phyloP scores from a whole-genome alignment of 2,888 invertebrate genomes.

The Netelia inedita region DNA sequence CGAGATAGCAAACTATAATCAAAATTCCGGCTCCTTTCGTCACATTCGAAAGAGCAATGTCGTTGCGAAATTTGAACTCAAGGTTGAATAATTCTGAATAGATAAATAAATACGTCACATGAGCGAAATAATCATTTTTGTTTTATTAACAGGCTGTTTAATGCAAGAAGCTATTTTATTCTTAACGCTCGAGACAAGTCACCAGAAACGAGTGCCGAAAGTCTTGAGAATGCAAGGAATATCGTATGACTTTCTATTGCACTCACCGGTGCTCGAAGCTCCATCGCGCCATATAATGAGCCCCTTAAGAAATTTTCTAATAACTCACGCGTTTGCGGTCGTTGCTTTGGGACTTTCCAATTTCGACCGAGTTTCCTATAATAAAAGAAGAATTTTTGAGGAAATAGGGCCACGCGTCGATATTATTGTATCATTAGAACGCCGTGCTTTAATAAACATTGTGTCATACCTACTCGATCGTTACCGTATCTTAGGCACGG shows the following conservation, averaged over 20 bases:
- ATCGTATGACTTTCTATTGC: slow-evolving; percentile 52
- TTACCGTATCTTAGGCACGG: no score
- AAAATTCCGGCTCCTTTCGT: no score
- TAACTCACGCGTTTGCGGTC: background rate
- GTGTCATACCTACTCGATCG: no score
- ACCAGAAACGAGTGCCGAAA: slow-evolving; percentile 8
- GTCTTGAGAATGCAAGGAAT: slow-evolving; percentile 26
- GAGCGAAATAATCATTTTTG: no score
- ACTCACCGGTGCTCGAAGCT: slow-evolving; percentile 23
- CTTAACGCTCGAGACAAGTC: background rate
- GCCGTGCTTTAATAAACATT: background rate
- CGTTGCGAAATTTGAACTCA: no score
- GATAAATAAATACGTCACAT: no score
- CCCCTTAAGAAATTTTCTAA: slow-evolving; percentile 25
- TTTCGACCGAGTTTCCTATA: background rate
- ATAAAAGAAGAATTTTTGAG: background rate
- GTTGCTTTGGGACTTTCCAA: background rate
- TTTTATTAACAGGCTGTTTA: no score
- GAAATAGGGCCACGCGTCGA: background rate
- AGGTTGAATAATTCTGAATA: no score
- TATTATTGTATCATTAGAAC: background rate
- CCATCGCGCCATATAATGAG: slow-evolving; percentile 28
- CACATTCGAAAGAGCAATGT: no score
- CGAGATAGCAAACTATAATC: no score
- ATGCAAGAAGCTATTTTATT: no score